A percentile compares a stretch with the other conserved stretches of the same genome.
Evolutionary conservation across 2,888 invertebrate genomes (phyloP).

Genomic region (Chromoteleia sp.): DNA sequence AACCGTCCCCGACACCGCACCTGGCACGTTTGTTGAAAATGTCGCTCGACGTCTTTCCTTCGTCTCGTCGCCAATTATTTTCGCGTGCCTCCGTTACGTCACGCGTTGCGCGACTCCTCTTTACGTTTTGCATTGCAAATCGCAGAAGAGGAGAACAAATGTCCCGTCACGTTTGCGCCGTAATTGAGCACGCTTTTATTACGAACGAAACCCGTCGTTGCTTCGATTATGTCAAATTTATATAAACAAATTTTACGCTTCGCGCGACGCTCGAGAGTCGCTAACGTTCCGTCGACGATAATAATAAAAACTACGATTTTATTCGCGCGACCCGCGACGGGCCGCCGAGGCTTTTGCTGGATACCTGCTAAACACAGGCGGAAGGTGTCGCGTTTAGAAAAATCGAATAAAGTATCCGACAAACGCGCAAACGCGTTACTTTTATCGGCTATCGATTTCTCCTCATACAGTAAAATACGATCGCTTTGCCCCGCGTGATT

Average conservation of each 20-base stretch:
- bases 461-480: too few species aligned
- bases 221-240: constrained; percentile 17
- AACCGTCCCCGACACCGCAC: constrained; percentile 33
- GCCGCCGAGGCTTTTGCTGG: too few species aligned
- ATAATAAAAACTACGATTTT: too few species aligned
- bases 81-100: constrained; percentile 58
- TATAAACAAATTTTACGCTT: constrained; percentile 11
- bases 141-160: constrained; percentile 48
- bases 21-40: constrained; percentile 51
- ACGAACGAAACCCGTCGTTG: background rate
- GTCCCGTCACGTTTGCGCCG: constrained; percentile 45
- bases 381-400: too few species aligned
- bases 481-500: background rate
- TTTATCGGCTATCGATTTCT: too few species aligned
- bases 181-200: constrained; percentile 47
- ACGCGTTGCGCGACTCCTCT: constrained; percentile 50
- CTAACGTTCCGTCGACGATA: too few species aligned
- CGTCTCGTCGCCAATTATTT: constrained; percentile 56
- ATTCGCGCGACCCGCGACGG: too few species aligned
- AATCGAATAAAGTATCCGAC: too few species aligned
- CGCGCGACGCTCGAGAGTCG: constrained; percentile 6
- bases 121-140: constrained; percentile 59
- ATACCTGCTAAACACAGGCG: too few species aligned
- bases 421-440: too few species aligned
- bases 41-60: constrained; percentile 35